Percentiles rank a stretch among this genome's conserved stretches.
Conservation (phyloP, 1,140 invertebrate species). For the Drosophila cardini region DNA sequence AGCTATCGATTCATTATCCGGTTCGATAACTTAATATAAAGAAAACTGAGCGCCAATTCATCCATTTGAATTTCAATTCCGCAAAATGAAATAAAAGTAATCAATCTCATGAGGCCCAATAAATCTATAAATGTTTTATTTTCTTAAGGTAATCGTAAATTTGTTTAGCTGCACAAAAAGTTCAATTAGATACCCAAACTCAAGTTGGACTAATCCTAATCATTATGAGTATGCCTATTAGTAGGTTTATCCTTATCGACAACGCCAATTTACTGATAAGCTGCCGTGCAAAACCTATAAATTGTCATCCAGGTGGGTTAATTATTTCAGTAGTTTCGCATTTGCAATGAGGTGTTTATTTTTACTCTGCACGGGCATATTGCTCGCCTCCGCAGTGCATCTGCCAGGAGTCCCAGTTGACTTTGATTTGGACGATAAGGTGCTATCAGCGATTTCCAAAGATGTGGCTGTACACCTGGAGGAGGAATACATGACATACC, state of each 20-base stretch:
- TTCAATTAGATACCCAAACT: conserved; percentile 13
- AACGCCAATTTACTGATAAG: conserved; percentile 26
- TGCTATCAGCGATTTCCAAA: conserved; percentile 69
- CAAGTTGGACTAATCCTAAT: conserved; percentile 7
- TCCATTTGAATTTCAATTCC: no score
- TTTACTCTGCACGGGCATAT: conserved; percentile 32
- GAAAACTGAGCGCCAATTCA: no score
- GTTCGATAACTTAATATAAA: no score
- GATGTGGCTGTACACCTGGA: conserved; percentile 68
- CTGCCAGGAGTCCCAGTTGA: conserved; percentile 70
- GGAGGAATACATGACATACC: conserved; percentile 62
- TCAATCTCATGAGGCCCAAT: background rate
- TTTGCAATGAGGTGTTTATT: conserved; percentile 60
- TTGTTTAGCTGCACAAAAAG: background rate
- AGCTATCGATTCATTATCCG: no score
- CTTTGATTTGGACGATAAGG: conserved; percentile 59
- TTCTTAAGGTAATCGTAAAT: conserved; percentile 1
- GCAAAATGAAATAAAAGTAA: no score
- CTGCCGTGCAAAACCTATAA: conserved; percentile 57
- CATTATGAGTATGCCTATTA: conserved; percentile 3
- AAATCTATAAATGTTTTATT: background rate
- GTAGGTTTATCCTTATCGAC: conserved; percentile 31
- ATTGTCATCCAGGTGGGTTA: conserved; percentile 30
- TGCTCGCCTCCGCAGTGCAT: conserved; percentile 56
- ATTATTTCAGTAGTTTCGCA: conserved; percentile 41